Conservation (phyloP, 1,140 invertebrate species). For the Ptiloglossa arizonensis region DNA sequence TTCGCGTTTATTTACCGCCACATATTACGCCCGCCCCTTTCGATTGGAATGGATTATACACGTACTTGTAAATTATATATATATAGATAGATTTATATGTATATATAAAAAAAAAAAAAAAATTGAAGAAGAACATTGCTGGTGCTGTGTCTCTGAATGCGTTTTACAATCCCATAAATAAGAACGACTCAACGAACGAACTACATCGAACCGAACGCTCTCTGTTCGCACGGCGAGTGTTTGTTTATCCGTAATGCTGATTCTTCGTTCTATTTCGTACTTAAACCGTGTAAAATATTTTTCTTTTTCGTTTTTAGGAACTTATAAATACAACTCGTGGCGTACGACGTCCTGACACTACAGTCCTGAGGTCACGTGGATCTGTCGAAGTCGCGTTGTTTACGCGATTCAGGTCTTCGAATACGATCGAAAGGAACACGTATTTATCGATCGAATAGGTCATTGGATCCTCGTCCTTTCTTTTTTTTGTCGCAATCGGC, state of each 20-base stretch:
- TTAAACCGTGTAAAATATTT: conserved; percentile 56
- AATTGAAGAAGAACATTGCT: conserved; percentile 28
- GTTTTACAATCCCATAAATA: conserved; percentile 47
- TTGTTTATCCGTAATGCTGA: conserved; percentile 42
- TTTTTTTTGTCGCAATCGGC: too few relatives aligned
- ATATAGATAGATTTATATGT: not conserved
- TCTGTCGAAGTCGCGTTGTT: conserved; percentile 19
- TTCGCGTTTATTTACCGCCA: conserved; percentile 4
- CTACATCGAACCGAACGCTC: conserved; percentile 38
- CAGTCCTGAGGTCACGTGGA: conserved; percentile 38
- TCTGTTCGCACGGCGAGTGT: conserved; percentile 34
- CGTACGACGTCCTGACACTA: conserved; percentile 57
- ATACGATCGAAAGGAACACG: not conserved
- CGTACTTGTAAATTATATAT: conserved; percentile 53
- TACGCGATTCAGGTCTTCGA: not conserved
- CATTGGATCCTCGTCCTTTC: not conserved
- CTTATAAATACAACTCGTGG: conserved; percentile 75
- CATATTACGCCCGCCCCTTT: conserved; percentile 33
- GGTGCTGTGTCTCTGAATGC: conserved; percentile 18
- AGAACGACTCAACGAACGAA: conserved; percentile 49
- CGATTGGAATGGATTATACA: conserved; percentile 59
- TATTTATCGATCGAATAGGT: not conserved
- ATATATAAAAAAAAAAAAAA: not conserved
- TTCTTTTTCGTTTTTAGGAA: conserved; percentile 67
- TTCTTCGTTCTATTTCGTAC: conserved; percentile 47